Evolutionary conservation across 2,113 vertebrate genomes (phyloP), one percentile per base, ranked within the genome.

Genomic region (Poicephalus gulielmi): DNA sequence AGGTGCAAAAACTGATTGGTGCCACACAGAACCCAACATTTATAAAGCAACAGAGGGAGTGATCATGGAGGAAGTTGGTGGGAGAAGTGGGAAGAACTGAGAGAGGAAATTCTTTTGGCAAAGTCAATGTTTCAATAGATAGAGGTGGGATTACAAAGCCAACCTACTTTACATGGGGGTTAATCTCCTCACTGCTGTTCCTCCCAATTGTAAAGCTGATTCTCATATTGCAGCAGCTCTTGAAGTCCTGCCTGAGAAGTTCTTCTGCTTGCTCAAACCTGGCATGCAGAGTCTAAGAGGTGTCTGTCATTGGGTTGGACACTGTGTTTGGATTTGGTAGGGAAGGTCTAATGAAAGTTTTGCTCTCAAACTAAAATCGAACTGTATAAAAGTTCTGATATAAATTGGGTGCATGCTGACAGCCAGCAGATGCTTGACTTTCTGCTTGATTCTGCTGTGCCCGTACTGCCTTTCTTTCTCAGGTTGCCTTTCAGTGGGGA

Each of bases 91-190:
- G 7, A 66, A 66, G 19, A 74, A 41, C 5, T 16, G 18, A 63
- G 43, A 75, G 35, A 59, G 14, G 22, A 94, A 88, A 59, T 33
- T 53, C 1, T 78, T 94, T 60, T 47, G 43, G 25, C 80, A 80
- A 82, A 77, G 66, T 74, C 41, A 76, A 44, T 57, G 10, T 17
- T 86, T 53, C 55, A 6, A 17, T 53, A 59, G 41, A 39, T 13
- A 31, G 33, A 83, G 31, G 10, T 67, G 52, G 35, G 50, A 57
- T 87, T 91, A 77, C 16, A 91, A 75, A 91, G 4, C 3, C 28
- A 87, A 11, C 6, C 4, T 70, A 13, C 0, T 0, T 53, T 77
- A 27, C 16, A 10, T 27, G 12, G 15, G 12, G 2, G 5, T 88
- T 73, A 67, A 67, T 86, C 49, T 30, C 73, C 6, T 5, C 30